Evolutionary conservation across 2,888 invertebrate species (phyloP), one percentile per base, ranked within the genome.

Genomic region (Synergus gifuensis): DNA sequence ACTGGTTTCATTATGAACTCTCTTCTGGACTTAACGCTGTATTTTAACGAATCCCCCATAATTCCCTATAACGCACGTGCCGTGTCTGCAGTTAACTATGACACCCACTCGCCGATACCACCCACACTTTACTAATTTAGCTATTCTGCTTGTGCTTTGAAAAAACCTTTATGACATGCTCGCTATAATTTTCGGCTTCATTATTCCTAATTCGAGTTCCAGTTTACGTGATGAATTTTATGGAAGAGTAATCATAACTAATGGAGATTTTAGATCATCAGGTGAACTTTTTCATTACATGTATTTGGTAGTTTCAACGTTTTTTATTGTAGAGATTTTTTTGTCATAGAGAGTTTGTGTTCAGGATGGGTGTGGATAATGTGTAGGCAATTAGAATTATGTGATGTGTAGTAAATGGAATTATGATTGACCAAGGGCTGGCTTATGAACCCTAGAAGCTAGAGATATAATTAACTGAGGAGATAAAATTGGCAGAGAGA

Each of bases 41-140:
- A n/a, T 54, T 54, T 7, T n/a, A n/a, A n/a, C 54, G 9, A n/a
- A 54, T 54, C 9, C n/a, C 8, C 8, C 8, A 54, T n/a, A 54
- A 54, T 54, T 9, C 54, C n/a, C 54, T n/a, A 54, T n/a, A n/a
- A 49, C 28, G 22, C 69, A 69, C 69, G 69, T 69, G 69, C 46
- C 28, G 46, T 46, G 46, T 28, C 7, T 4, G 18, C 22, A 22
- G 28, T 46, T 46, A 46, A 46, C 16, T 46, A 69, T 69, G 49
- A 28, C 22, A 9, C 46, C 44, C 46, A 54, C 54, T n/a, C 14
- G 16, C 2, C 46, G 9, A 16, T 28, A 4, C 18, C 42, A 16
- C 66, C 11, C 18, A 9, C 42, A 42, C 42, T 66, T 66, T 66
- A 69, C 46, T 67, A 12, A 67, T 67, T 67, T 46, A 1, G 8